Evolutionary conservation across 2,888 invertebrate genomes (phyloP).

Genomic region (Thecocarcelia acutangulata): DNA sequence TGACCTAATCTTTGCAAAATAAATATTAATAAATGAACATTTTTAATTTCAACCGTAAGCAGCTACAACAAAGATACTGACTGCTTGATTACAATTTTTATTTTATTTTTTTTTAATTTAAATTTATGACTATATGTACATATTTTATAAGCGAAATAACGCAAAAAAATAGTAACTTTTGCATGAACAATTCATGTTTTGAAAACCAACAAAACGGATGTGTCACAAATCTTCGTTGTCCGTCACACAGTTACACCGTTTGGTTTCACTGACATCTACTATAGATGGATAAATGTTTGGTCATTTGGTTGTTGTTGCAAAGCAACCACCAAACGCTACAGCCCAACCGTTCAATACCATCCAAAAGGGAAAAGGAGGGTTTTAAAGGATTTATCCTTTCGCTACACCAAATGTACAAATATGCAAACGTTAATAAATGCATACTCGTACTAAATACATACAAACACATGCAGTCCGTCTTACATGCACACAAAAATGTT

Average conservation of each 20-base stretch:
- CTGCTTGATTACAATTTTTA: not conserved
- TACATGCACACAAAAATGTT: not conserved
- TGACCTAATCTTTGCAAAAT: slow-evolving; percentile 61
- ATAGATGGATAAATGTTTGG: not conserved
- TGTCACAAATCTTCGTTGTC: slow-evolving; percentile 63
- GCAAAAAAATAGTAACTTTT: slow-evolving; percentile 44
- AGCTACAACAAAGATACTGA: slow-evolving; percentile 15
- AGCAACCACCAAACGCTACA: slow-evolving; percentile 8
- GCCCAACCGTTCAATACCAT: not conserved
- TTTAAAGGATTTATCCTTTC: slow-evolving; percentile 60
- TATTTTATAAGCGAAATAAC: slow-evolving; percentile 38
- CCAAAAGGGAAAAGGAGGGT: slow-evolving; percentile 5
- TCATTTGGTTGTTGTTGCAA: not conserved
- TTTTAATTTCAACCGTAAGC: slow-evolving; percentile 53
- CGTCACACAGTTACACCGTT: slow-evolving; percentile 1
- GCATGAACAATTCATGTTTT: slow-evolving; percentile 70
- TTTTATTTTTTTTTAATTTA: slow-evolving; percentile 21
- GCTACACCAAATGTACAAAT: slow-evolving; percentile 15
- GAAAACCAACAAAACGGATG: slow-evolving; percentile 71
- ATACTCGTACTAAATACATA: slow-evolving; percentile 1
- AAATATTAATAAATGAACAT: slow-evolving; percentile 35
- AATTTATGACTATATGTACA: slow-evolving; percentile 35
- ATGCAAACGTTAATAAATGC: slow-evolving; percentile 22
- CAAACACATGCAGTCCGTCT: not conserved
- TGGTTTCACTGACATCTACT: not conserved